These are phyloP conservation scores for Erythrolamprus reginae DNA, from an alignment of 2,113 vertebrate genomes.

Conservation along the genomic window DNA sequence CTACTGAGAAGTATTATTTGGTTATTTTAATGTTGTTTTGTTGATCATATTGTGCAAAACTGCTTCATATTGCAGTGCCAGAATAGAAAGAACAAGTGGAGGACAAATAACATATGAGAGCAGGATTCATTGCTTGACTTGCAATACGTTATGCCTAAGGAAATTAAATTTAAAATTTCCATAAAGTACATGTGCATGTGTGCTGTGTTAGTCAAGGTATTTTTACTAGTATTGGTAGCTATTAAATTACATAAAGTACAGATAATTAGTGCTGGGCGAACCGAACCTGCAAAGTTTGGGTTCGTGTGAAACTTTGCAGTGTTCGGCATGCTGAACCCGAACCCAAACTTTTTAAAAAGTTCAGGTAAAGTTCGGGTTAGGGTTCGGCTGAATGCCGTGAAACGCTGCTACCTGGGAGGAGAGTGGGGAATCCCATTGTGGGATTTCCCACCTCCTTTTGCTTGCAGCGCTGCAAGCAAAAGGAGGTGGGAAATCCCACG, in stretches of 20 bases:
- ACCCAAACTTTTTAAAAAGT: too few species aligned
- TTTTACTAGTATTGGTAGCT: constrained; percentile 15
- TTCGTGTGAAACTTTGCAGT: too few species aligned
- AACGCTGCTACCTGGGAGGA: too few species aligned
- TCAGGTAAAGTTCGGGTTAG: too few species aligned
- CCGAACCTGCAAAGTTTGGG: too few species aligned
- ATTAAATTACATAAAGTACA: constrained; percentile 40
- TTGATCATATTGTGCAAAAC: background rate
- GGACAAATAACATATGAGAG: constrained; percentile 36
- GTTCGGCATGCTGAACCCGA: too few species aligned
- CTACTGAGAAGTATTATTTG: background rate
- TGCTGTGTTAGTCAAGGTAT: constrained; percentile 6
- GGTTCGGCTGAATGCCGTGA: too few species aligned
- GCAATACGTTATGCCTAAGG: constrained; percentile 19
- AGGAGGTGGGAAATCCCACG: too few species aligned
- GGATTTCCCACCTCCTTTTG: too few species aligned
- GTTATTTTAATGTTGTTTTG: background rate
- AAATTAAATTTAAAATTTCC: constrained; percentile 68
- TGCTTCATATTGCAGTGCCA: background rate
- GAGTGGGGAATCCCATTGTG: too few species aligned
- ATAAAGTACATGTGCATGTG: background rate
- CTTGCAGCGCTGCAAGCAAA: too few species aligned
- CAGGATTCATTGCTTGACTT: constrained; percentile 34
- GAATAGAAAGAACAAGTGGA: constrained; percentile 32
- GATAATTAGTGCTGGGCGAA: too few species aligned